Percentiles rank a stretch among this genome's conserved stretches.
Evolutionary conservation across 2,888 invertebrate species (phyloP).

Genomic region (Amaurobius ferox): DNA sequence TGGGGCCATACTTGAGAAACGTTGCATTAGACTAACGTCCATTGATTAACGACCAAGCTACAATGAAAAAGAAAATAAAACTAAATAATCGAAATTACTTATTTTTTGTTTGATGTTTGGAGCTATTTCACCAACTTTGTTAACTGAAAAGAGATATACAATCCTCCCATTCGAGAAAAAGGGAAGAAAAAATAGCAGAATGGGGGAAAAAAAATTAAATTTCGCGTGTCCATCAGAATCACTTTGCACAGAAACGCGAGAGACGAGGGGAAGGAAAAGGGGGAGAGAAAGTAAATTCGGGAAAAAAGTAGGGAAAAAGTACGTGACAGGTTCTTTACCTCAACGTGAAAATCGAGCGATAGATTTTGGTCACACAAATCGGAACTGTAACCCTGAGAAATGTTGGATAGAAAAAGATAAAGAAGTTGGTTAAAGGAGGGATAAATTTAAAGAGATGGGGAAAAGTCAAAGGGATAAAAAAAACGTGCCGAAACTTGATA

Average conservation of each 20-base stretch:
- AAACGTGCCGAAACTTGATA: conserved; percentile 6
- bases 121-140: not conserved
- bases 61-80: not conserved
- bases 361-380: not conserved
- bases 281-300: not conserved
- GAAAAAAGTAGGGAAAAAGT: not conserved
- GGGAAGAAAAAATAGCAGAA: not conserved
- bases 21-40: too few relatives aligned
- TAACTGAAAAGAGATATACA: not conserved
- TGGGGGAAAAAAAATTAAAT: not conserved
- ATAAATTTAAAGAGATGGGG: too few relatives aligned
- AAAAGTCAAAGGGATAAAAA: not conserved
- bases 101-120: not conserved
- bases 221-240: conserved; percentile 8
- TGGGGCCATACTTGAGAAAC: too few relatives aligned
- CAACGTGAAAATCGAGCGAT: not conserved
- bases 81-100: not conserved
- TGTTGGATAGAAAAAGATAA: not conserved
- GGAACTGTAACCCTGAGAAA: not conserved
- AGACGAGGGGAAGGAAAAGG: not conserved
- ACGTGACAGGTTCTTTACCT: not conserved
- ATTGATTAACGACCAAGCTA: too few relatives aligned
- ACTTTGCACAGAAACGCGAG: not conserved
- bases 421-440: not conserved
- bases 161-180: not conserved